Evolutionary conservation across 2,797 vertebrate species (phyloP).

Genomic region (Bradypodion ventrale): DNA sequence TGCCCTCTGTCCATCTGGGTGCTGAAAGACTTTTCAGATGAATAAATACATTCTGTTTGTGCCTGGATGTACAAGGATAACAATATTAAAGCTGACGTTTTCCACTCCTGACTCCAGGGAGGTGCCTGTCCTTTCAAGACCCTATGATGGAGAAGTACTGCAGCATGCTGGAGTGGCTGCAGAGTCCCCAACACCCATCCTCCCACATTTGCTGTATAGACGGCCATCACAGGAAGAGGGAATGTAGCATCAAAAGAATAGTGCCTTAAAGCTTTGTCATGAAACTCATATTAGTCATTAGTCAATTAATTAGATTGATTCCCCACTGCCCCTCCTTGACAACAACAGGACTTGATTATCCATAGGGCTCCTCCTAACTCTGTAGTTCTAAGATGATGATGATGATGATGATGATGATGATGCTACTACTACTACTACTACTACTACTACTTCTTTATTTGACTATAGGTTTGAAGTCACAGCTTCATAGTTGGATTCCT

Average conservation of each 20-base stretch:
- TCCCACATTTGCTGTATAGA: neutral
- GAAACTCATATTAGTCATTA: neutral
- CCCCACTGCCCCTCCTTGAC: no score
- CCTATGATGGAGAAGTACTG: neutral
- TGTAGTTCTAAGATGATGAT: no score
- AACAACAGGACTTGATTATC: no score
- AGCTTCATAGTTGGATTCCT: neutral
- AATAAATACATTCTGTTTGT: neutral
- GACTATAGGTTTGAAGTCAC: neutral
- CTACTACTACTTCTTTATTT: no score
- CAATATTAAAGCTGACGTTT: conserved; percentile 1
- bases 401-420: no score
- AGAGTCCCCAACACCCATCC: neutral
- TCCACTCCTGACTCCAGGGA: neutral
- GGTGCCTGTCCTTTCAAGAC: neutral
- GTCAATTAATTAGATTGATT: no score
- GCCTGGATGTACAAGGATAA: neutral
- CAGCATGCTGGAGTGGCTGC: neutral
- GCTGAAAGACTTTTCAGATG: conserved; percentile 20
- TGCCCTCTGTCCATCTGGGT: conserved; percentile 7
- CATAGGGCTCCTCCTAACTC: no score
- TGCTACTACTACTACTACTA: no score
- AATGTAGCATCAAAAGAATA: neutral
- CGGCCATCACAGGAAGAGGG: neutral
- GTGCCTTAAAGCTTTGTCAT: neutral